Percentiles rank a stretch among this genome's conserved stretches.
Conservation (phyloP, 1,140 invertebrate genomes). For the Octopus bimaculoides region DNA sequence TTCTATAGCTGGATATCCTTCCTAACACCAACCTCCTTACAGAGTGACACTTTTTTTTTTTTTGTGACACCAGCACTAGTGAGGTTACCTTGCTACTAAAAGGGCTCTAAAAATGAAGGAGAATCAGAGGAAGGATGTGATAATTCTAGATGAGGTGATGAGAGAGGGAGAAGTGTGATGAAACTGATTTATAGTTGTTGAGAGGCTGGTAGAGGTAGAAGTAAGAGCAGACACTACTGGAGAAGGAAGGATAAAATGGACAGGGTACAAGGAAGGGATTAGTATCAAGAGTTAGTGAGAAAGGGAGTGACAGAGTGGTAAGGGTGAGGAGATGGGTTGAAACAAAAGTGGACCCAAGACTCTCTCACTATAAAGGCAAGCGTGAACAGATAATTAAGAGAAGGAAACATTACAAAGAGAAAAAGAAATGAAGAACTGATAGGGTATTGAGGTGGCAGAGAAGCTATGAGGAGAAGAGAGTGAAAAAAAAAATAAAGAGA, state of each 20-base stretch:
- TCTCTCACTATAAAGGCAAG: background rate
- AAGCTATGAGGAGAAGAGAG: background rate
- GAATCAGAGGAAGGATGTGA: background rate
- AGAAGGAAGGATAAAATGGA: background rate
- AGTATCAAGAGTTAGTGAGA: background rate
- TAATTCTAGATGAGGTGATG: background rate
- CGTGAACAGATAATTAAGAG: background rate
- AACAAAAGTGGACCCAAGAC: background rate
- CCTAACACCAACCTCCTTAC: too few species aligned
- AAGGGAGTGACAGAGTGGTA: background rate
- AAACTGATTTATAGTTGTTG: background rate
- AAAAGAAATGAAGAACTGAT: background rate
- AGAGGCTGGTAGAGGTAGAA: background rate
- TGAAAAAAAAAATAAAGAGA: background rate
- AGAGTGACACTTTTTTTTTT: too few species aligned
- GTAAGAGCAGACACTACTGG: background rate
- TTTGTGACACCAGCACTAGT: too few species aligned
- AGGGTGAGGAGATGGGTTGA: background rate
- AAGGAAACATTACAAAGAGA: background rate
- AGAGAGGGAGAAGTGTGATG: background rate
- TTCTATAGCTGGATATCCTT: too few species aligned
- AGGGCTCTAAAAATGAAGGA: background rate
- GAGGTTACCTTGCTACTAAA: too few species aligned
- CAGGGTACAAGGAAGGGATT: background rate
- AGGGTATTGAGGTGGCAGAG: background rate